phyloP scores from a whole-genome alignment of 2,888 invertebrate species.

The Acanthosepion lycidas region DNA sequence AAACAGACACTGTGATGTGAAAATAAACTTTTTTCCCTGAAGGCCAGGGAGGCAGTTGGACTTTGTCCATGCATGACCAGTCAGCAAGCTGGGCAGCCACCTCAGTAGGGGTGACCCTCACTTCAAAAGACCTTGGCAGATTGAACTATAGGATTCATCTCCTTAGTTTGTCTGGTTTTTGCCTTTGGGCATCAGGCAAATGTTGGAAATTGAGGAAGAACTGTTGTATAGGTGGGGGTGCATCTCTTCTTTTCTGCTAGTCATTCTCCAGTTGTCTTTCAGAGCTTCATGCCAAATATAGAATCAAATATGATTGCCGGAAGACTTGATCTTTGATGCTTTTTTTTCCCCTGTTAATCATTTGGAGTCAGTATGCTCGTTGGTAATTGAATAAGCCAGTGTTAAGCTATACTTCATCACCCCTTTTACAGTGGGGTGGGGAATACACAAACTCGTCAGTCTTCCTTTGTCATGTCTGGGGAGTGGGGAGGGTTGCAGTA shows the following conservation, averaged over 20 bases:
- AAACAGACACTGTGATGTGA: not conserved
- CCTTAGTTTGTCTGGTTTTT: not conserved
- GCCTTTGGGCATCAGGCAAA: not conserved
- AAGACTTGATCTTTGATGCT: not conserved
- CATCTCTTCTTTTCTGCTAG: no score
- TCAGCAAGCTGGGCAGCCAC: not conserved
- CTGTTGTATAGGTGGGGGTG: no score
- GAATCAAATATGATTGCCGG: not conserved
- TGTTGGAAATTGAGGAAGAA: not conserved
- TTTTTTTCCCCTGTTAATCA: not conserved
- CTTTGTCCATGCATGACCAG: not conserved
- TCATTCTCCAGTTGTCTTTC: not conserved
- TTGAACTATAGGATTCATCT: not conserved
- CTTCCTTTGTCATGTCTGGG: no score
- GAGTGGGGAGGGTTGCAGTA: no score
- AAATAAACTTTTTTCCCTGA: not conserved
- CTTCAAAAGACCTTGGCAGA: not conserved
- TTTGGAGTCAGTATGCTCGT: not conserved
- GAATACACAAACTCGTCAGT: no score
- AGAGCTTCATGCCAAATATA: not conserved
- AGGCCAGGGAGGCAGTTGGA: not conserved
- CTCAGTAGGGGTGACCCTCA: not conserved
- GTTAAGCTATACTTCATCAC: no score
- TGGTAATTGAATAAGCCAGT: no score
- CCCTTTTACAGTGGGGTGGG: no score